Base-by-base conservation (phyloP, 2,113 vertebrate genomes). In the Numida meleagris region DNA sequence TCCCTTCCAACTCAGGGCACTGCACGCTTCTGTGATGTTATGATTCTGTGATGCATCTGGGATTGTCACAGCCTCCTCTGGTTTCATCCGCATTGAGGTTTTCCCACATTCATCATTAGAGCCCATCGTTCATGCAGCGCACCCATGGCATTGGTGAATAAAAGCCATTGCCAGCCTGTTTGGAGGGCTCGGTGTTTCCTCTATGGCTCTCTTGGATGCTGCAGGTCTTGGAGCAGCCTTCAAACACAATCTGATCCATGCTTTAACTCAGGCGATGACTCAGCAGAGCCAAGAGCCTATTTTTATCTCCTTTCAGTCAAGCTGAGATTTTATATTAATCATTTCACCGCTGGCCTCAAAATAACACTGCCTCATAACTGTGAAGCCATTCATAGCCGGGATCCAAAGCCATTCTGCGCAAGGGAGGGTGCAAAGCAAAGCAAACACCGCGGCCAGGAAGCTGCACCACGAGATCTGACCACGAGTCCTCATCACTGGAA, bases 61-160 rank as follows among this genome's bases (percentile, higher is more conserved):
- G 46, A 9, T 20, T 9, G 19, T 58, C 33, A 21, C 33, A 58
- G 21, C 18, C 57, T 58, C 57, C 48, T 57, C 73, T 17, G 38
- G 2, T 59, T 66, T n/a, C 4, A 0, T 55, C 76, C 33, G 18
- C 43, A 12, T 29, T 40, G 55, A 5, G 18, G 11, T 74, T 59
- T 5, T 65, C 36, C 5, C 65, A 7, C 31, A 2, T 42, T 38
- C 20, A 2, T 10, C 0, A 0, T 19, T 27, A 18, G 34, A n/a
- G 25, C 3, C 3, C 0, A 8, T 33, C 40, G 31, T n/a, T 21
- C 17, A 9, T 0, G 2, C 40, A 31, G 42, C 42, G 23, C 33
- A 4, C 6, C 14, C 27, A 9, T 13, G 62, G 7, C 13, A 19
- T 0, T 0, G 2, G 38, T 17, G 29, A 3, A 14, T 38, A 12